Base-by-base conservation (phyloP, 2,888 invertebrate species). In the Leptopilina drosophilae region DNA sequence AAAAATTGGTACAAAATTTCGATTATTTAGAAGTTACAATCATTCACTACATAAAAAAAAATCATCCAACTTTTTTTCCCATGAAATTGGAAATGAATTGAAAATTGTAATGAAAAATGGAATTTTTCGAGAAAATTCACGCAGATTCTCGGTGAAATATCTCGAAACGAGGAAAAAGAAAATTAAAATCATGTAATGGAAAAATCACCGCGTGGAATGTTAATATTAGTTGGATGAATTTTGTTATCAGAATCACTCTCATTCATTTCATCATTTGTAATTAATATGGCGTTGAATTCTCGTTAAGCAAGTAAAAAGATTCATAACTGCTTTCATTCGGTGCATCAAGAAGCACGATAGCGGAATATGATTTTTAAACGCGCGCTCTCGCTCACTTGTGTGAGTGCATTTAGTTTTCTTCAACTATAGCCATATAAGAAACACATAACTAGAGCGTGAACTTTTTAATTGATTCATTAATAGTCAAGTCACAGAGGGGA, bases 381-480 rank as follows among this genome's bases (percentile, higher is more conserved):
- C 49, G 49, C 11, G 49, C 11, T 20, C 20, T 20, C 49, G 49
- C 49, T 11, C 11, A 12, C 11, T 11, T 49, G 49, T 53, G 15
- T 62, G 49, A 8, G 7, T 42, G 33, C 33, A 33, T 33, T 4
- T 33, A 33, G 33, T 33, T 33, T 33, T 33, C 33, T 67, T 26
- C 53, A 73, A 53, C 53, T 33, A 33, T 73, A 73, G 53, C 53
- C 69, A 73, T 53, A 56, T 53, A 56, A 53, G 12, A 67, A 69
- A 69, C 69, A 73, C n/a, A 26, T 56, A 73, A 56, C 33, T 73
- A 33, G 73, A 73, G 73, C 73, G 73, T 73, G 56, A 73, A 73
- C 73, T 73, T 73, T 73, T 73, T 73, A 73, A 73, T 73, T 73
- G 33, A 73, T 73, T 73, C 73, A 73, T 73, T 73, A 73, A 73